Conservation (phyloP, 2,113 vertebrate genomes). For the Steatornis caripensis region DNA sequence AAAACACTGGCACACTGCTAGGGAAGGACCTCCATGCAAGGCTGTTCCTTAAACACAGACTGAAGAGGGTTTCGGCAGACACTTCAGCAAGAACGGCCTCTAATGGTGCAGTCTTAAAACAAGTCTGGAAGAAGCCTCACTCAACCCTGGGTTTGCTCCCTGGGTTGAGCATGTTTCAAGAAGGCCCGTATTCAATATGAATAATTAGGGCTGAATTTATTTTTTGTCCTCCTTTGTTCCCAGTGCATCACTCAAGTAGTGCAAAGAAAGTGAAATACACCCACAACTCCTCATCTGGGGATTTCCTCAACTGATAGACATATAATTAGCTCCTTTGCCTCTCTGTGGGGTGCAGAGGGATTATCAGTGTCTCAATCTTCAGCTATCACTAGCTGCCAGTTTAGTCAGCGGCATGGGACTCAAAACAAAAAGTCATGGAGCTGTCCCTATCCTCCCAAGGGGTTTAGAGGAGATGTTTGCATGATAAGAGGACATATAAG, state of each 20-base stretch:
- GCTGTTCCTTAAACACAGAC: neutral
- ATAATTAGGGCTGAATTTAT: neutral
- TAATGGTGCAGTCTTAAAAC: neutral
- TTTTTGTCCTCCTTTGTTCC: neutral
- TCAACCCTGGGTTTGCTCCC: neutral
- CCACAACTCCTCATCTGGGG: constrained; percentile 22
- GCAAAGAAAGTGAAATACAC: constrained; percentile 32
- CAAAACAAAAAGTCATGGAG: neutral
- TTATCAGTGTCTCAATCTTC: neutral
- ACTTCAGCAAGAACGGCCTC: neutral
- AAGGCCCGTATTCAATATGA: neutral
- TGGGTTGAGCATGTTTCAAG: neutral
- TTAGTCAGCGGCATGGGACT: neutral
- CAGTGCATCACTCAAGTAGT: neutral
- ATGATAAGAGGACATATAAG: neutral
- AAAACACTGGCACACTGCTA: neutral
- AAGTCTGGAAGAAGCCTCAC: neutral
- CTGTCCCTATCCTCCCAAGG: neutral
- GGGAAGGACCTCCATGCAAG: neutral
- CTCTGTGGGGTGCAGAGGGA: neutral
- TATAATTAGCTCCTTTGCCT: constrained; percentile 6
- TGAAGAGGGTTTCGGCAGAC: neutral
- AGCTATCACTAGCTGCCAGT: neutral
- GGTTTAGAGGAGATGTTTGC: neutral
- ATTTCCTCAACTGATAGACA: constrained; percentile 27